A percentile compares a stretch with the other conserved stretches of the same genome.
phyloP scores from a whole-genome alignment of 2,888 invertebrate genomes.

The Ophraella communa region DNA sequence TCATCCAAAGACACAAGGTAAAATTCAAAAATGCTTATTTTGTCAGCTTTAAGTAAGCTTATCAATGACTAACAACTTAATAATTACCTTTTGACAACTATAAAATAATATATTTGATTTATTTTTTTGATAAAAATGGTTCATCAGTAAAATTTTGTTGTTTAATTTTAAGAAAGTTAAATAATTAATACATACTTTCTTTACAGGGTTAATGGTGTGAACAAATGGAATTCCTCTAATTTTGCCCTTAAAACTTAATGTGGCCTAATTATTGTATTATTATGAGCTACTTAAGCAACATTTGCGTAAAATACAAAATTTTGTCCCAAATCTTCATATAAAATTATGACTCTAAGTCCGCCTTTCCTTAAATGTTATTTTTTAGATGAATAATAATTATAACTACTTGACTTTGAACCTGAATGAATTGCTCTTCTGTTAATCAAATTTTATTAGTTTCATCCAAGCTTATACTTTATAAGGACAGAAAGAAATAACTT shows the following conservation, averaged over 20 bases:
- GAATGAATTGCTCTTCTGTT: constrained; percentile 29
- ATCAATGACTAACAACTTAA: too few species aligned
- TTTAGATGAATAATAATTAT: constrained; percentile 10
- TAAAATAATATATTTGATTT: too few species aligned
- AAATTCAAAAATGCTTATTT: too few species aligned
- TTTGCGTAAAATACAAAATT: not conserved
- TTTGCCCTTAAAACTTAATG: constrained; percentile 12
- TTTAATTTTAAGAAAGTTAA: not conserved
- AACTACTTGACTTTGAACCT: constrained; percentile 34
- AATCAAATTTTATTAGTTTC: constrained; percentile 12
- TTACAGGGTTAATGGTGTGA: not conserved
- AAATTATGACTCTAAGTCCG: constrained; percentile 1
- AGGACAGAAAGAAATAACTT: not conserved
- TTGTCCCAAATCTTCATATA: not conserved
- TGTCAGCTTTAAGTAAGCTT: too few species aligned
- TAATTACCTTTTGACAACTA: too few species aligned
- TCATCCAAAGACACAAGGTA: too few species aligned
- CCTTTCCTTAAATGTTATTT: constrained; percentile 4
- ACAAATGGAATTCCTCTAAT: constrained; percentile 2
- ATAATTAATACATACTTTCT: constrained; percentile 10
- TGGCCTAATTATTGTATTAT: constrained; percentile 9
- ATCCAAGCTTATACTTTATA: constrained; percentile 3
- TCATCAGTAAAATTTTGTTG: not conserved
- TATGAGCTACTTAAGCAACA: not conserved
- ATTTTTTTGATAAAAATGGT: not conserved